Base-by-base conservation (phyloP, 2,797 vertebrate genomes). In the Eupleurogrammus muticus region DNA sequence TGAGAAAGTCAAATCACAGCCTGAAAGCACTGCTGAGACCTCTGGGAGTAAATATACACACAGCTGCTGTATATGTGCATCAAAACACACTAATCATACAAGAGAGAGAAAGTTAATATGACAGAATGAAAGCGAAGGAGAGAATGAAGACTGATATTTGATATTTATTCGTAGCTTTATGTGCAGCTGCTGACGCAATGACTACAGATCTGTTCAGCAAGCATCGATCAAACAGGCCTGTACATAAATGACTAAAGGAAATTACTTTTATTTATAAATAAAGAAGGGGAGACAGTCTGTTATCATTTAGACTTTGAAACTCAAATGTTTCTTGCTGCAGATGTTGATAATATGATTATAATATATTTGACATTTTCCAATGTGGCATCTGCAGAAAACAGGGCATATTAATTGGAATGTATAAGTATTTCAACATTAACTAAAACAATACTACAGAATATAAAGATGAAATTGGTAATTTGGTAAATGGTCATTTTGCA, bases 1-100 rank as follows among this genome's bases (percentile, higher is more conserved):
- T 0, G 21, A 68, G 54, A 55, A 83, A 81, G 74, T 81, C 44
- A 73, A 78, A 60, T 68, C 85, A 84, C 74, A 87, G 82, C 82
- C 81, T 59, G 78, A 75, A 86, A 89, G 50, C 81, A 70, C 50
- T 44, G 32, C 50, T 46, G 70, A 77, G 64, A 75, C 59, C 0
- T 58, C 70, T 67, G 80, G 77, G 84, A 85, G 67, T 77, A 66
- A 34, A 66, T 65, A 42, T 44, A 75, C 65, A 52, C 48, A 52
- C 19, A 49, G n/a, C 53, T 53, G 28, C 17, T 44, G 21, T 23
- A 42, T 32, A 60, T 52, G 21, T 49, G 76, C 40, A 56, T 21
- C 58, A 24, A 70, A 34, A 51, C 46, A 12, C 23, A 47, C 21
- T 21, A 28, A 70, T 44, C 62, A 67, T 38, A 4, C 34, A 73